These are phyloP conservation scores for Amiota minor DNA, from an alignment of 2,888 invertebrate genomes.

Conservation along the genomic window DNA sequence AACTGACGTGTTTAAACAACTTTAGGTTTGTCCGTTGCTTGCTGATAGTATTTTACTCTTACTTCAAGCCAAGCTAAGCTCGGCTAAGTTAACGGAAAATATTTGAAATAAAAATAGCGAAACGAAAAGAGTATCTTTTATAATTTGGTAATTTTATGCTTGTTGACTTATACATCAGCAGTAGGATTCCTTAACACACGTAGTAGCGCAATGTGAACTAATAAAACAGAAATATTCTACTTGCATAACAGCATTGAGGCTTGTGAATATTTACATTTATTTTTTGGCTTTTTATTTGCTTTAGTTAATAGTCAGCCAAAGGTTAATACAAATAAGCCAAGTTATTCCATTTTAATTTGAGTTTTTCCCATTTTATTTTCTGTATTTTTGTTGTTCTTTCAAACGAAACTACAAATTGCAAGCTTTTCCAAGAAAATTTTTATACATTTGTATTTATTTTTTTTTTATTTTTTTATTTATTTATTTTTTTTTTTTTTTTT, in stretches of 20 bases:
- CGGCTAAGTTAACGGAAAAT: not conserved
- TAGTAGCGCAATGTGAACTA: too few species aligned
- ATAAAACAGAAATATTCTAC: too few species aligned
- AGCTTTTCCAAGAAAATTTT: not conserved
- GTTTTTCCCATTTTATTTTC: too few species aligned
- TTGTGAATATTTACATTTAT: too few species aligned
- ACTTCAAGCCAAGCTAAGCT: not conserved
- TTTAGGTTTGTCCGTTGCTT: constrained; percentile 66
- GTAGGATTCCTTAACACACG: too few species aligned
- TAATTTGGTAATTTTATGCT: constrained; percentile 1
- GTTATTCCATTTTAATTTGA: not conserved
- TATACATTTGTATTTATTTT: not conserved
- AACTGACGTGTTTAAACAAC: constrained; percentile 70
- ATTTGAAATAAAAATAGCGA: not conserved
- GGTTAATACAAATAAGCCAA: not conserved
- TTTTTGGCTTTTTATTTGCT: not conserved
- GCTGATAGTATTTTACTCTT: constrained; percentile 39
- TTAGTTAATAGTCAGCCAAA: constrained; percentile 13
- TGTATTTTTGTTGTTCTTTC: too few species aligned
- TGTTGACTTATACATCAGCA: too few species aligned
- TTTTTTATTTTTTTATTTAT: not conserved
- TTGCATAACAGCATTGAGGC: too few species aligned
- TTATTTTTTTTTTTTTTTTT: not conserved
- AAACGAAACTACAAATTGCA: not conserved
- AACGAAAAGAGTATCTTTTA: not conserved